These are phyloP conservation scores for Chaetogeoica ovagalla DNA, from an alignment of 2,888 invertebrate species.

Conservation along the genomic window DNA sequence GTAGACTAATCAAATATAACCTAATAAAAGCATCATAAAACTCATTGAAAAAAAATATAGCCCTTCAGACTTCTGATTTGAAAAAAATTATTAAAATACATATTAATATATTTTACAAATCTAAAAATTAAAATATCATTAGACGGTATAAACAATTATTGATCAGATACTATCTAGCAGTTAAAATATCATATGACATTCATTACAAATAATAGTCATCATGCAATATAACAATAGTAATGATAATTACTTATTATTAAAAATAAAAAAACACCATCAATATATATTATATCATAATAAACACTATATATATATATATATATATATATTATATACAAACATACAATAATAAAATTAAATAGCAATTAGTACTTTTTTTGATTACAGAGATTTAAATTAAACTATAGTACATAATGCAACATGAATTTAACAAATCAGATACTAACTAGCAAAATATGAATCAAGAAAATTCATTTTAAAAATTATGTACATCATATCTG, in stretches of 20 bases:
- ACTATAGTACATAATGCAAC: too few relatives aligned
- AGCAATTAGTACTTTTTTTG: too few relatives aligned
- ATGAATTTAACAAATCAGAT: too few relatives aligned
- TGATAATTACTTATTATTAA: not conserved
- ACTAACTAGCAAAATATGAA: too few relatives aligned
- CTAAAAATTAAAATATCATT: not conserved
- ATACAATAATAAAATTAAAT: too few relatives aligned
- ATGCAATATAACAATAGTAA: not conserved
- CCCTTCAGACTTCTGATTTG: not conserved
- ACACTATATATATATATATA: too few relatives aligned
- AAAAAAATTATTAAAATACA: not conserved
- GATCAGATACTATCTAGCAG: constrained; percentile 16
- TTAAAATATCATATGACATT: not conserved
- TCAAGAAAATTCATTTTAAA: too few relatives aligned
- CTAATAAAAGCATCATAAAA: not conserved
- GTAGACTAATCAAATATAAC: not conserved
- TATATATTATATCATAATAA: too few relatives aligned
- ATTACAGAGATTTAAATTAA: too few relatives aligned
- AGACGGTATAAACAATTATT: not conserved
- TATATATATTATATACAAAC: too few relatives aligned
- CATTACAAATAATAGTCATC: constrained; percentile 19
- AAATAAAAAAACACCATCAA: too few relatives aligned
- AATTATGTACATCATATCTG: too few relatives aligned
- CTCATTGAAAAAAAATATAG: not conserved
- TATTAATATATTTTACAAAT: not conserved